A percentile compares a stretch with the other conserved stretches of the same genome.
Evolutionary conservation across 2,888 invertebrate species (phyloP).

Genomic region (Drosophila cracens): DNA sequence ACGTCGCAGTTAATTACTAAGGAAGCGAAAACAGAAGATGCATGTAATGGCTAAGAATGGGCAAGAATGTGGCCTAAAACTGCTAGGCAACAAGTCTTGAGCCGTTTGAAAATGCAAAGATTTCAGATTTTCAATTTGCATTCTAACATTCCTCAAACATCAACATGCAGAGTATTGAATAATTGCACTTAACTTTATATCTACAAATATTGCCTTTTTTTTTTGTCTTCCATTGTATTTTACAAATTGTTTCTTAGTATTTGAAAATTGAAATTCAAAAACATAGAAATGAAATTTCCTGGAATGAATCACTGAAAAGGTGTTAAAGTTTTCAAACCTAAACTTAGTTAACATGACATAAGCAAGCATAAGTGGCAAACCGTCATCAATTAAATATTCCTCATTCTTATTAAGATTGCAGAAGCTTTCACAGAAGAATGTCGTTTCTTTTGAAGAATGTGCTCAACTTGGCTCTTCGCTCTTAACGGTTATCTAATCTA

Average conservation of each 20-base stretch:
- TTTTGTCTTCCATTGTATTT: neutral
- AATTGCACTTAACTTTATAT: neutral
- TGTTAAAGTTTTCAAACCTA: neutral
- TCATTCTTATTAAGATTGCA: neutral
- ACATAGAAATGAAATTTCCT: neutral
- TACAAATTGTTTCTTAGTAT: neutral
- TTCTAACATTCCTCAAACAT: neutral
- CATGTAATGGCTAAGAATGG: neutral
- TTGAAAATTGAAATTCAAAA: neutral
- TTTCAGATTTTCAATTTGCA: neutral
- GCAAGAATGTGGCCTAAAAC: neutral
- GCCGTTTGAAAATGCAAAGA: neutral
- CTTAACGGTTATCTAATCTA: conserved; percentile 40
- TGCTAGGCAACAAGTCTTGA: neutral
- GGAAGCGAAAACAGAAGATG: conserved; percentile 12
- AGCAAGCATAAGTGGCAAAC: neutral
- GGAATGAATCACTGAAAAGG: neutral
- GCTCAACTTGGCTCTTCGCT: conserved; percentile 16
- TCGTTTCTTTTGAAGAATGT: conserved; percentile 6
- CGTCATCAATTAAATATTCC: neutral
- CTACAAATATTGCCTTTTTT: neutral
- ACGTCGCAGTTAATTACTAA: conserved; percentile 20
- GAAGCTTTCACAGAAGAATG: neutral
- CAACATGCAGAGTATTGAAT: neutral
- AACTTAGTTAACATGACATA: neutral